Base-by-base conservation (phyloP, 2,888 invertebrate species). In the Phyllotreta cruciferae region DNA sequence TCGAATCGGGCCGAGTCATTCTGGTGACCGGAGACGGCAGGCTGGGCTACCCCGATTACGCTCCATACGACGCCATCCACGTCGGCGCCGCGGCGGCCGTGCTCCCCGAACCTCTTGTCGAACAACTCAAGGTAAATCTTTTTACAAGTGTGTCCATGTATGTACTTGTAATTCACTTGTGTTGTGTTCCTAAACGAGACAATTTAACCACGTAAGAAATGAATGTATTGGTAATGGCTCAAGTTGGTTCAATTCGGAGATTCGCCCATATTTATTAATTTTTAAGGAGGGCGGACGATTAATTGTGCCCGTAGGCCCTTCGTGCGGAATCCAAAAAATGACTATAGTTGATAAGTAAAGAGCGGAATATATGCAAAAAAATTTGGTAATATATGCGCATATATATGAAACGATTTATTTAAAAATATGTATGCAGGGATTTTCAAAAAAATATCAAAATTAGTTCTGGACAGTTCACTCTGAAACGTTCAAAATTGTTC, bases 1-100 rank as follows among this genome's bases (percentile, higher is more conserved):
- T 97, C 0, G 80, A 84, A 36, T 86, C 86, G 8, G 89, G 87
- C 36, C 84, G 88, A 67, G 80, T 96, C 35, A 83, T 88, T 78
- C 84, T 96, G 66, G 76, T 92, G 70, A 91, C 89, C 79, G 96
- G 95, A 9, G 96, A 97, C 84, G 97, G 97, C 1, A 85, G 96
- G 63, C 81, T 87, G 74, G 97, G 97, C 1, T 89, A 87, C 76
- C 82, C 87, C 1, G 82, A 85, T 58, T 86, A 87, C 67, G 93
- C 90, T 3, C 96, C 95, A 0, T 97, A 90, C 76, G 90, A 94
- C 83, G 96, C 94, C 10, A 97, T 97, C 71, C 96, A 97, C 81
- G 94, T 95, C 3, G 96, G 95, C 53, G 96, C 95, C 6, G 95
- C 95, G 36, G 91, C 94, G 6, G 88, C 92, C 2, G 85, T 84